phyloP scores from a whole-genome alignment of 92 coral and sea anemone genomes.

The Micromussa lordhowensis region DNA sequence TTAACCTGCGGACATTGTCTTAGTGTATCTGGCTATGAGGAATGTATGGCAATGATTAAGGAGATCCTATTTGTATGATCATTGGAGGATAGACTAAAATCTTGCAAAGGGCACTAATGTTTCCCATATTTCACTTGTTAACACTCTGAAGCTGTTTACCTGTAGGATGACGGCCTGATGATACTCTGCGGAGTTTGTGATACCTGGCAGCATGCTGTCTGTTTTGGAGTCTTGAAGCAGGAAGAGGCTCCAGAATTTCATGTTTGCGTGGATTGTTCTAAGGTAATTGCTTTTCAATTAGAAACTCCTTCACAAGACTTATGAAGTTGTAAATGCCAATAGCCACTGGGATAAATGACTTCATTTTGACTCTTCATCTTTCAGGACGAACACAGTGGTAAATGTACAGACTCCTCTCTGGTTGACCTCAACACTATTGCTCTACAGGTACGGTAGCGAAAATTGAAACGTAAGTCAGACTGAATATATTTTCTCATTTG shows the following conservation, averaged over 20 bases:
- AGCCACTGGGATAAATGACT: background rate
- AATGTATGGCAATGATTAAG: too few species aligned
- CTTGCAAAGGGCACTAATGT: background rate
- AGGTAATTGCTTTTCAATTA: slow-evolving; percentile 54
- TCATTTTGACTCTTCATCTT: background rate
- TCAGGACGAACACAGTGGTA: slow-evolving; percentile 67
- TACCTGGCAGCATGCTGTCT: slow-evolving; percentile 96
- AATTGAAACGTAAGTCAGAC: background rate
- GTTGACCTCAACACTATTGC: slow-evolving; percentile 62
- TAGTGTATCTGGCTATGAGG: too few species aligned
- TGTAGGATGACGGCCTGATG: slow-evolving; percentile 97
- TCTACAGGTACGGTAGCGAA: slow-evolving; percentile 72
- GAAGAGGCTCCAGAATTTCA: slow-evolving; percentile 91
- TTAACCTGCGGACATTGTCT: too few species aligned
- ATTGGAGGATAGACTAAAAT: too few species aligned
- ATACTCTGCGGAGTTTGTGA: slow-evolving; percentile 90
- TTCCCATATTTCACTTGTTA: background rate
- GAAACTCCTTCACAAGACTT: background rate
- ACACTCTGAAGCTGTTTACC: background rate
- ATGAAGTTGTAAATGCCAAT: background rate
- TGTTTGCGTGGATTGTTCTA: slow-evolving; percentile 85
- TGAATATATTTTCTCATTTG: background rate
- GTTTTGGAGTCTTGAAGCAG: slow-evolving; percentile 88
- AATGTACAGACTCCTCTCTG: slow-evolving; percentile 86
- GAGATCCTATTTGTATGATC: background rate